Evolutionary conservation across 1,140 invertebrate genomes (phyloP).

Genomic region (Dendrolimus kikuchii): DNA sequence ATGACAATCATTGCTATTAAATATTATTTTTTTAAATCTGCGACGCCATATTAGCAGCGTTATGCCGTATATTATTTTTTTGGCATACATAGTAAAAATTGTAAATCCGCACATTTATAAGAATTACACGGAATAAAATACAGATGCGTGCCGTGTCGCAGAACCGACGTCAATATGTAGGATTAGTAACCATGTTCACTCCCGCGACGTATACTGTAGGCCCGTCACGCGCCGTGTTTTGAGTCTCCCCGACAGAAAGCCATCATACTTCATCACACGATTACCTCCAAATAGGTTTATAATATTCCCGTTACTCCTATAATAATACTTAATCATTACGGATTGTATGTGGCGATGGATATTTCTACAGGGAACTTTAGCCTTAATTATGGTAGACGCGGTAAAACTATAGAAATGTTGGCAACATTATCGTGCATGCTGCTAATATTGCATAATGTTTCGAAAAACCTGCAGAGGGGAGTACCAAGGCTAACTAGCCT

Average conservation of each 20-base stretch:
- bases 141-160: slow-evolving; percentile 30
- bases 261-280: slow-evolving; percentile 35
- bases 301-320: slow-evolving; percentile 17
- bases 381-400: no score
- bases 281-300: slow-evolving; percentile 36
- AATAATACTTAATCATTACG: slow-evolving; percentile 34
- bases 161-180: slow-evolving; percentile 28
- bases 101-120: no score
- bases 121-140: neutral
- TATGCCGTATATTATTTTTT: no score
- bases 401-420: no score
- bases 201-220: slow-evolving; percentile 29
- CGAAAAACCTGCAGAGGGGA: no score
- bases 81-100: no score
- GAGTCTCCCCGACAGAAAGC: slow-evolving; percentile 32
- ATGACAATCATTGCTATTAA: no score
- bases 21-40: no score
- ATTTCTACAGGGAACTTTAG: neutral
- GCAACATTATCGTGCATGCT: no score
- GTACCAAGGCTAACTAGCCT: no score
- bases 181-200: slow-evolving; percentile 38
- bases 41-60: no score
- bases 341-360: neutral
- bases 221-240: slow-evolving; percentile 37
- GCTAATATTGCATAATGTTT: no score